phyloP scores from a whole-genome alignment of 1,140 invertebrate genomes.

The Cotesia chilonis region DNA sequence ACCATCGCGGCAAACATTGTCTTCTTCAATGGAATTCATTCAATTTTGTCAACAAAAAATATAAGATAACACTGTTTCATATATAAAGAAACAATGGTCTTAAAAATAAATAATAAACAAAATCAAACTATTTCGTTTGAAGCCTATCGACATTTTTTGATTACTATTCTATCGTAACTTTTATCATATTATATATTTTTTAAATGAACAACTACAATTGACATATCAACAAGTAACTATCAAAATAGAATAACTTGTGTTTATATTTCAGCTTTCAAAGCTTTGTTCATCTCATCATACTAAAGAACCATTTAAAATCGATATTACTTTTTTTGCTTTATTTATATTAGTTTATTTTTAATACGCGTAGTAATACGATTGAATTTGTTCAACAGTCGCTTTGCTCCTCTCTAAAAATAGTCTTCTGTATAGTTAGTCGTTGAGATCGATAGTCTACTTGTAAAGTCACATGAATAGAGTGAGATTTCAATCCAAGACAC shows the following conservation, averaged over 20 bases:
- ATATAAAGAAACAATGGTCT: too few relatives aligned
- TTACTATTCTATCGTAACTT: too few relatives aligned
- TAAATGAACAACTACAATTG: too few relatives aligned
- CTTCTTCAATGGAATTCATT: not conserved
- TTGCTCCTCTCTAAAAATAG: conserved; percentile 33
- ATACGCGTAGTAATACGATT: conserved; percentile 19
- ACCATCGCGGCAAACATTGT: conserved; percentile 64
- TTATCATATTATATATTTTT: too few relatives aligned
- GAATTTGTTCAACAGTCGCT: conserved; percentile 9
- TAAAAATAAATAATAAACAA: too few relatives aligned
- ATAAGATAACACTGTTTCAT: too few relatives aligned
- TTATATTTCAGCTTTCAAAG: conserved; percentile 7
- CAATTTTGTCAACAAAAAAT: not conserved
- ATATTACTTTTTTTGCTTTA: conserved; percentile 7
- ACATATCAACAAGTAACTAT: too few relatives aligned
- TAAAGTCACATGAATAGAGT: conserved; percentile 22
- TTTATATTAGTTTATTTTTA: conserved; percentile 7
- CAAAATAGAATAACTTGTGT: too few relatives aligned
- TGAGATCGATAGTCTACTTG: conserved; percentile 38
- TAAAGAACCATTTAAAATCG: conserved; percentile 11
- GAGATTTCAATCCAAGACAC: conserved; percentile 29
- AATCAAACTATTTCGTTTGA: too few relatives aligned
- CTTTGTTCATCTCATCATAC: not conserved
- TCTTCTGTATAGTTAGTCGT: conserved; percentile 26
- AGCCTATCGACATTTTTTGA: too few relatives aligned